These are phyloP conservation scores for Varanus salvator DNA, from an alignment of 2,113 vertebrate genomes.

Conservation along the genomic window DNA sequence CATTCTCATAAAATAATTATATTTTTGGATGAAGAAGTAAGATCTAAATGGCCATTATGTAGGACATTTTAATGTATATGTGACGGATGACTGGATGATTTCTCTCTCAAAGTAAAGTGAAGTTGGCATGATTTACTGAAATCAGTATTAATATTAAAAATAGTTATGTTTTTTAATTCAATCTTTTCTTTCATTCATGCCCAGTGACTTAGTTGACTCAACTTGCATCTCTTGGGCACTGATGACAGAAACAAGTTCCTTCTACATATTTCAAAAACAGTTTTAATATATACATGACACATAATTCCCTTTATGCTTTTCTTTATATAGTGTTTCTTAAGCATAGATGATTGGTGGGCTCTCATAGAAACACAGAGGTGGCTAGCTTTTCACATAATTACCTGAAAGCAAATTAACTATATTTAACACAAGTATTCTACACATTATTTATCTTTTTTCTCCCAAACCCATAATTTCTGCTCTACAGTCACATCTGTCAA, in stretches of 20 bases:
- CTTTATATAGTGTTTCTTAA: conserved; percentile 17
- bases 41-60: conserved; percentile 46
- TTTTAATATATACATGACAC: not conserved
- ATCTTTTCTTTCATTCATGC: conserved; percentile 49
- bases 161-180: conserved; percentile 27
- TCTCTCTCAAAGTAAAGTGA: conserved; percentile 50
- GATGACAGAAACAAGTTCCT: conserved; percentile 31
- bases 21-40: conserved; percentile 60
- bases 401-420: not conserved
- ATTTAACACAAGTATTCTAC: not conserved
- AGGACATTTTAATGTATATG: conserved; percentile 30
- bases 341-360: conserved; percentile 10
- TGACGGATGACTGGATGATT: conserved; percentile 53
- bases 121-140: conserved; percentile 48
- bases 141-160: conserved; percentile 37
- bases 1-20: conserved; percentile 62
- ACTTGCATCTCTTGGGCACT: not conserved
- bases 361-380: not conserved
- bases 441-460: not conserved
- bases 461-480: not conserved
- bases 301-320: not conserved
- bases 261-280: not conserved
- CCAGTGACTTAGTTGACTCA: not conserved
- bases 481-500: conserved; percentile 1
- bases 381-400: conserved; percentile 11